A percentile compares a stretch with the other conserved stretches of the same genome.
phyloP scores from a whole-genome alignment of 2,888 invertebrate genomes.

The Cephus spinipes region DNA sequence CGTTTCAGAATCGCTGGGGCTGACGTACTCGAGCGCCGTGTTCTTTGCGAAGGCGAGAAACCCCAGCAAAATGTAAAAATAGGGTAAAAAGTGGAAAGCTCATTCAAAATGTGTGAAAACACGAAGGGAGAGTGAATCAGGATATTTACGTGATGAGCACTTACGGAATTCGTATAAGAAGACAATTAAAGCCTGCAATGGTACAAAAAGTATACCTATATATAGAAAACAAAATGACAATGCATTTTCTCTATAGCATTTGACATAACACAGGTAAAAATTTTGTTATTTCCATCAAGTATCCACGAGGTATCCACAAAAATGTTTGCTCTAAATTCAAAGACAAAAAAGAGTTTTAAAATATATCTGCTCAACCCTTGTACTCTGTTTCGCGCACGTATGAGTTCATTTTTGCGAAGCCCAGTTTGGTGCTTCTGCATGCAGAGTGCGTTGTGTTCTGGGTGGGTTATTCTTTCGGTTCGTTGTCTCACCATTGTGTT shows the following conservation, averaged over 20 bases:
- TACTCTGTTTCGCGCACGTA: slow-evolving; percentile 41
- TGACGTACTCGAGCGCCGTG: neutral
- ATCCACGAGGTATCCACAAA: too few relatives aligned
- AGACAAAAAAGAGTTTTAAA: neutral
- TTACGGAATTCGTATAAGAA: too few relatives aligned
- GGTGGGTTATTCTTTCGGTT: slow-evolving; percentile 61
- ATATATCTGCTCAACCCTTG: slow-evolving; percentile 12
- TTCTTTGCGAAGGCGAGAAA: neutral
- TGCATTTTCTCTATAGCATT: neutral
- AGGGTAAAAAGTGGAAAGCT: neutral
- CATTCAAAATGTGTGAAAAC: neutral
- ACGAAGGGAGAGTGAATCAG: neutral
- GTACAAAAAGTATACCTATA: too few relatives aligned
- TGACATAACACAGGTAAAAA: neutral
- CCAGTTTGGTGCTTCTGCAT: slow-evolving; percentile 42
- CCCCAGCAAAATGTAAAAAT: neutral
- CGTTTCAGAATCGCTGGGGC: neutral
- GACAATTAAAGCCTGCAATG: too few relatives aligned
- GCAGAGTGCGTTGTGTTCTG: slow-evolving; percentile 54
- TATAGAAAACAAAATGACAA: neutral
- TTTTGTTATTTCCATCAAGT: neutral
- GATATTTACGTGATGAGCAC: neutral
- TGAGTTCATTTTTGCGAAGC: slow-evolving; percentile 35
- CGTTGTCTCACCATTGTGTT: slow-evolving; percentile 62
- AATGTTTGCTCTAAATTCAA: neutral